Evolutionary conservation across 37 sponge, comb jelly and placozoan species (phyloP), one percentile per base, ranked within the genome.

Genomic region (Agelas oroides): DNA sequence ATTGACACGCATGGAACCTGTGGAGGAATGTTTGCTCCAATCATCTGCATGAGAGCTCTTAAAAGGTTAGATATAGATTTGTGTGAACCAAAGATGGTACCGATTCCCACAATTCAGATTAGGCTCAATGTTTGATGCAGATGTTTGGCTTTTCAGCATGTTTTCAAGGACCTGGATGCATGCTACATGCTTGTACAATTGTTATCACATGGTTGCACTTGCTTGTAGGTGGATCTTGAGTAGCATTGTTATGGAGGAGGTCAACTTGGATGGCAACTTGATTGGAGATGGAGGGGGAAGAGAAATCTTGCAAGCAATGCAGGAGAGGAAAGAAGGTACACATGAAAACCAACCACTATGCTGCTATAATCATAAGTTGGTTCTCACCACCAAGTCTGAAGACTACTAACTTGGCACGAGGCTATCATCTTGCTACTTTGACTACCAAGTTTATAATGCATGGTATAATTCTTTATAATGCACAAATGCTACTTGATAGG

Each of bases 221-320:
- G 25, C 74, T 27, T 72, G 38, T 27, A 92, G 92, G 54, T 80
- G 78, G 76, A 73, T 92, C 11, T 5, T 75, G 53, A 67, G 59
- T 55, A 80, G 85, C 55, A 53, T 75, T 35, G 37, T 75, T 5
- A 2, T 92, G 40, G 71, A 81, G 69, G 93, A 92, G 57, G 14
- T 92, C 11, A 75, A 85, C 39, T 64, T 92, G 34, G 89, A 84
- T 5, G 73, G 80, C 16, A 92, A 92, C 68, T 67, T 60, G 28
- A 88, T 92, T 1, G 93, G 93, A 33, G 93, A 92, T 38, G 79
- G 80, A 17, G 93, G 75, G 25, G 89, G 77, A 20, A 79, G 69
- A 70, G 93, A 92, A 57, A 27, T 92, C n/a, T 28, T 92, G 66
- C 57, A 70, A 30, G 89, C 75, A 15, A 56, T 92, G 25, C 68